A percentile compares a stretch with the other conserved stretches of the same genome.
Conservation (phyloP, 2,113 vertebrate species). For the Silurus asotus region DNA sequence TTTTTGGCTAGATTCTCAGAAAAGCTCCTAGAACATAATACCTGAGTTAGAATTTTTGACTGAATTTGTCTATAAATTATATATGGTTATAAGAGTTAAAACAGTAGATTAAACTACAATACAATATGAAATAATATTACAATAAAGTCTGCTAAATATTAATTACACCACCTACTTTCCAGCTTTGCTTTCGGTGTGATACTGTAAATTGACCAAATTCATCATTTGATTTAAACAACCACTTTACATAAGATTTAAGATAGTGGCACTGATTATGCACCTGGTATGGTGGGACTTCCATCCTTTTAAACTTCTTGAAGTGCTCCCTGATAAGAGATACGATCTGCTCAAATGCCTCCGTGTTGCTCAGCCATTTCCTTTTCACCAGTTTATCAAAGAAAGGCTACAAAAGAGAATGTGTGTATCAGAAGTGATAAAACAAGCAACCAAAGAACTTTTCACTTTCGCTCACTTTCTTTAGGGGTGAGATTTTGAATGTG, state of each 20-base stretch:
- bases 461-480: constrained; percentile 26
- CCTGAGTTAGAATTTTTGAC: not conserved
- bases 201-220: not conserved
- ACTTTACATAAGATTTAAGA: not conserved
- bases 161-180: not conserved
- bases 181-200: not conserved
- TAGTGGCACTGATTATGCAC: constrained; percentile 56
- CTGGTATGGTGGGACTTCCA: constrained; percentile 85
- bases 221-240: not conserved
- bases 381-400: constrained; percentile 85
- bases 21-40: not conserved
- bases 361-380: constrained; percentile 83
- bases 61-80: not conserved
- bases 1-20: not conserved
- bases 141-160: not conserved
- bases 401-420: constrained; percentile 65
- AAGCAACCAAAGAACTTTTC: constrained; percentile 15
- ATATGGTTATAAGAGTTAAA: not conserved
- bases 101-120: not conserved
- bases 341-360: constrained; percentile 83
- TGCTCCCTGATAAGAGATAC: constrained; percentile 73
- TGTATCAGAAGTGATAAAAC: constrained; percentile 3
- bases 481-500: constrained; percentile 37
- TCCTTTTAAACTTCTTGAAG: constrained; percentile 75
- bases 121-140: not conserved